Base-by-base conservation (phyloP, 1,140 invertebrate genomes). In the Centruroides sculpturatus region DNA sequence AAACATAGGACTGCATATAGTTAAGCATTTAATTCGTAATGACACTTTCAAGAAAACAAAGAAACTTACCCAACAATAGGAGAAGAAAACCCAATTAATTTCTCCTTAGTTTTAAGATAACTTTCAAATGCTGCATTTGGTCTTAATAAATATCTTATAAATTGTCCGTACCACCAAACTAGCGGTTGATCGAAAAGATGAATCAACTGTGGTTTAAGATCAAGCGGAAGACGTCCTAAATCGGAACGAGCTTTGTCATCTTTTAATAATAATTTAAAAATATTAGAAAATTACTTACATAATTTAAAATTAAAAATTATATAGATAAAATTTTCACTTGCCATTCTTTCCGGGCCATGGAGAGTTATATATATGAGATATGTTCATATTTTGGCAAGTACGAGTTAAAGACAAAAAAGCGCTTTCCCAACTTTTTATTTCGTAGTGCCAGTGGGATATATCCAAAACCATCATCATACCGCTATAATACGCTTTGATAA, bases 111-210 rank as follows among this genome's bases (percentile, higher is more conserved):
- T 7, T 86, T 79, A 9, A 98, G 77, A 35, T 89, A 81, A 53
- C 81, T 77, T 64, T 82, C 76, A 41, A 86, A 85, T 13, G 82
- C 75, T 9, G 54, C 13, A 64, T 91, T 86, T n/a, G 89, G 89
- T 65, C 87, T 79, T 58, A 95, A 79, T 47, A 98, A 76, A 74
- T 90, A 98, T 68, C 87, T 87, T 1, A 97, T 76, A 71, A 98
- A 87, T 76, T 98, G 94, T 1, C 92, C 92, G 47, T 97, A 84
- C 91, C 94, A 98, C 93, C 95, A 99, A 41, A 92, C 92, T 55
- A 92, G 79, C 0, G 96, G 95, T 74, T 98, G 85, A 2, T 93
- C 93, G 74, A 99, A 89, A 41, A 95, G 74, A 65, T 85, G 80
- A 12, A 80, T 78, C 35, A 65, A 55, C 5, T 34, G 53, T 35